These are phyloP conservation scores for Cynopterus sphinx DNA, from an alignment of 2,797 vertebrate species.

Conservation along the genomic window DNA sequence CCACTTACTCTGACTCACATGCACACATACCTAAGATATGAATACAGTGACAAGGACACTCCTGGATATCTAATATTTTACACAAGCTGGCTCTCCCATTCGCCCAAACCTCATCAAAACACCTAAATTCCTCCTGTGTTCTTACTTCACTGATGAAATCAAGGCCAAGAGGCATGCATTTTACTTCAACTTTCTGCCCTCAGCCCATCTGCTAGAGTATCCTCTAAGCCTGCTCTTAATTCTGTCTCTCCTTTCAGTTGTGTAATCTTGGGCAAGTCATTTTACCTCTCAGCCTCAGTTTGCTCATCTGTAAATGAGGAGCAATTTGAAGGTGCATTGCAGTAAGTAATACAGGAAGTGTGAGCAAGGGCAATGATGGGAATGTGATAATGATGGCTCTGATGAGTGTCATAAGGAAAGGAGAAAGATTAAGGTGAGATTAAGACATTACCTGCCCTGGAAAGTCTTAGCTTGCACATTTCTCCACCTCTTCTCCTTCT, in stretches of 20 bases:
- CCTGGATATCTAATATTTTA: background rate
- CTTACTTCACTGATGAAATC: background rate
- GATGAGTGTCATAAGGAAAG: background rate
- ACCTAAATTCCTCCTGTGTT: background rate
- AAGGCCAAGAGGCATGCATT: background rate
- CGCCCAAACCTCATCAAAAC: background rate
- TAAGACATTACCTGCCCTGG: background rate
- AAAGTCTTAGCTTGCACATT: background rate
- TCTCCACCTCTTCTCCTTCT: background rate
- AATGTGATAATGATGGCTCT: background rate
- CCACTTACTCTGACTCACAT: background rate
- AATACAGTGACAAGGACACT: background rate
- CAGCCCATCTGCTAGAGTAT: background rate
- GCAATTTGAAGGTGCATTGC: background rate
- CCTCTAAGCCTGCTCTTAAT: background rate
- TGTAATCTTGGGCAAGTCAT: background rate
- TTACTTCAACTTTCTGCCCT: background rate
- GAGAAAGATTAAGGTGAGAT: background rate
- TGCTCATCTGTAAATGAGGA: background rate
- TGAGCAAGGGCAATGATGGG: background rate
- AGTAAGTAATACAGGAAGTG: background rate
- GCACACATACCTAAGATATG: background rate
- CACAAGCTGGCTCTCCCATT: background rate
- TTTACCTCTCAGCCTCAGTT: background rate
- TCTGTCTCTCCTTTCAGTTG: background rate